Conservation (phyloP, 2,797 vertebrate species). For the Erethizon dorsatum region DNA sequence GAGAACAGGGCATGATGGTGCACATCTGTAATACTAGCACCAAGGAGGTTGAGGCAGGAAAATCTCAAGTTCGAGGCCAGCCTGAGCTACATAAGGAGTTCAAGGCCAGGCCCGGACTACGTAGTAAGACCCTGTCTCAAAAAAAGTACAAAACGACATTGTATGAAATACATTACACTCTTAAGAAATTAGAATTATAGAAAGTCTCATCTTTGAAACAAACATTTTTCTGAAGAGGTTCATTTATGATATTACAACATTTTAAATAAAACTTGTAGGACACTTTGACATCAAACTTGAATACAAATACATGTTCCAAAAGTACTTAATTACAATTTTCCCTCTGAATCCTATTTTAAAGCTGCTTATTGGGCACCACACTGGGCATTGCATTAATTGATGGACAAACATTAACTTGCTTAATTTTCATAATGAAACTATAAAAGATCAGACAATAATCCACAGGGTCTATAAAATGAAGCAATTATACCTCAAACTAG, state of each 20-base stretch:
- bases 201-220: slow-evolving; percentile 46
- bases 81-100: not conserved
- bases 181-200: not conserved
- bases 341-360: slow-evolving; percentile 52
- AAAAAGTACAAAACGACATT: slow-evolving; percentile 18
- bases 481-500: not conserved
- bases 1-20: not conserved
- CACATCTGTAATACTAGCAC: not conserved
- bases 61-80: not conserved
- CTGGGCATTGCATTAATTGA: not conserved
- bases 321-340: slow-evolving; percentile 47
- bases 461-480: too few relatives aligned
- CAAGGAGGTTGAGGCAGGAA: not conserved
- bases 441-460: too few relatives aligned
- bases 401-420: slow-evolving; percentile 18
- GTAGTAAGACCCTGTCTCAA: not conserved
- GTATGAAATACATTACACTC: slow-evolving; percentile 1
- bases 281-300: slow-evolving; percentile 48
- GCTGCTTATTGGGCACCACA: slow-evolving; percentile 1
- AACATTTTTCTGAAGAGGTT: slow-evolving; percentile 48
- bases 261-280: not conserved
- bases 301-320: not conserved
- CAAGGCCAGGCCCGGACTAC: not conserved
- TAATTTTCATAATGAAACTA: slow-evolving; percentile 32
- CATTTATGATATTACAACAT: not conserved